phyloP scores from a whole-genome alignment of 1,140 invertebrate genomes.

The Drosophila suzukii region DNA sequence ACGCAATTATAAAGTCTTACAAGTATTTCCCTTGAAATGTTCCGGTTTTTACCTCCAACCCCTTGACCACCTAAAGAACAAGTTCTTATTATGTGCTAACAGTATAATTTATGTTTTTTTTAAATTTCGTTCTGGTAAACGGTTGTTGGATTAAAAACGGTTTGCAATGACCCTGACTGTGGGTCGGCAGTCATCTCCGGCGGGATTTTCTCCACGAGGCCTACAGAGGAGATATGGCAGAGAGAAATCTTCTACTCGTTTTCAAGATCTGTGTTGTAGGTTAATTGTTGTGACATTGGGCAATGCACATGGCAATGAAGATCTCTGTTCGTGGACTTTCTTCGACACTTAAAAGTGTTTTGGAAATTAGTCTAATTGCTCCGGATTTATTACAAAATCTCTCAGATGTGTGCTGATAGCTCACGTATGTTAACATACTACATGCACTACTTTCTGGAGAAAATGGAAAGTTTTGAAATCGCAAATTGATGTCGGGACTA shows the following conservation, averaged over 20 bases:
- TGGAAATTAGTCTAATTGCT: conserved; percentile 51
- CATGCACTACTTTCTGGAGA: conserved; percentile 32
- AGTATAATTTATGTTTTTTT: conserved; percentile 32
- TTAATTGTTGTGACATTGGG: conserved; percentile 78
- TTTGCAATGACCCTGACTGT: conserved; percentile 46
- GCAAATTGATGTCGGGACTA: conserved; percentile 10
- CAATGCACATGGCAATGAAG: conserved; percentile 50
- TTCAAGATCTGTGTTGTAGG: conserved; percentile 73
- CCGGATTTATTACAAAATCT: conserved; percentile 48
- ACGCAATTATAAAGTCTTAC: conserved; percentile 32
- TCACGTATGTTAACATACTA: conserved; percentile 32
- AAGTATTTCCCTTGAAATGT: conserved; percentile 47
- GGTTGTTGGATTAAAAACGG: conserved; percentile 53
- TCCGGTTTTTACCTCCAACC: conserved; percentile 34
- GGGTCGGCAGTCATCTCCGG: conserved; percentile 47
- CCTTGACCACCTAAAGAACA: conserved; percentile 32
- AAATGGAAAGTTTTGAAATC: conserved; percentile 48
- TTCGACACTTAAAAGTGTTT: conserved; percentile 57
- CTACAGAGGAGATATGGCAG: conserved; percentile 42
- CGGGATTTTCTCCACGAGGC: conserved; percentile 58
- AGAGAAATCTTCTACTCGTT: conserved; percentile 68
- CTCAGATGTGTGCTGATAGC: conserved; percentile 33
- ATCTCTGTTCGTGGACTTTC: conserved; percentile 50
- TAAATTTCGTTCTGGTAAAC: conserved; percentile 54
- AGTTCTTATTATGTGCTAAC: conserved; percentile 44